phyloP scores from a whole-genome alignment of 2,888 invertebrate genomes.

The Drosophila imparisetae region DNA sequence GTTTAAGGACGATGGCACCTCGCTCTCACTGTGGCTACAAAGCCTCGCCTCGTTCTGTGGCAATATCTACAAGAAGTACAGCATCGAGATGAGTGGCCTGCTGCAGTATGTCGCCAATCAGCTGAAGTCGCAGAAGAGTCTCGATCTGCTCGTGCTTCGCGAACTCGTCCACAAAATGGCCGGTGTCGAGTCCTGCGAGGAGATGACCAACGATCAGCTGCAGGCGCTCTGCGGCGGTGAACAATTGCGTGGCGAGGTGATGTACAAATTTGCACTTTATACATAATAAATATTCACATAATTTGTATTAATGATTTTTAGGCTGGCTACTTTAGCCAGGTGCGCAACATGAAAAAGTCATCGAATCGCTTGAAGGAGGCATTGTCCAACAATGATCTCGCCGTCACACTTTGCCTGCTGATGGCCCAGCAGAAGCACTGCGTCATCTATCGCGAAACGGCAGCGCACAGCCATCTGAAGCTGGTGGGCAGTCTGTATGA shows the following conservation, averaged over 20 bases:
- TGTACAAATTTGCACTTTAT: neutral
- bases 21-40: conserved; percentile 96
- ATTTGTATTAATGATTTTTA: conserved; percentile 79
- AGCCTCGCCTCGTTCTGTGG: conserved; percentile 98
- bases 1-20: conserved; percentile 95
- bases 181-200: conserved; percentile 98
- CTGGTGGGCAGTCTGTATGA: conserved; percentile 94
- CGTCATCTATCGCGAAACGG: conserved; percentile 94
- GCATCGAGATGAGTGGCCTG: conserved; percentile 96
- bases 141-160: conserved; percentile 96
- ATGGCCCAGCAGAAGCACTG: conserved; percentile 99
- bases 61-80: conserved; percentile 98
- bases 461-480: conserved; percentile 92
- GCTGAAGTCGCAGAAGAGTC: conserved; percentile 97
- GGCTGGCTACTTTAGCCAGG: conserved; percentile 99
- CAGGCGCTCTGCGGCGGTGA: conserved; percentile 99
- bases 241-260: conserved; percentile 95
- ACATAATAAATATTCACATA: neutral
- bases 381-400: conserved; percentile 95
- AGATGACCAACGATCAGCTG: conserved; percentile 97
- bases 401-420: conserved; percentile 95
- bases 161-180: conserved; percentile 99
- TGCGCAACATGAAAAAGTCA: conserved; percentile 97
- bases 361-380: conserved; percentile 97
- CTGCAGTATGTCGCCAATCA: conserved; percentile 99